These are phyloP conservation scores for Erebia aethiops DNA, from an alignment of 2,888 invertebrate genomes.

Conservation along the genomic window DNA sequence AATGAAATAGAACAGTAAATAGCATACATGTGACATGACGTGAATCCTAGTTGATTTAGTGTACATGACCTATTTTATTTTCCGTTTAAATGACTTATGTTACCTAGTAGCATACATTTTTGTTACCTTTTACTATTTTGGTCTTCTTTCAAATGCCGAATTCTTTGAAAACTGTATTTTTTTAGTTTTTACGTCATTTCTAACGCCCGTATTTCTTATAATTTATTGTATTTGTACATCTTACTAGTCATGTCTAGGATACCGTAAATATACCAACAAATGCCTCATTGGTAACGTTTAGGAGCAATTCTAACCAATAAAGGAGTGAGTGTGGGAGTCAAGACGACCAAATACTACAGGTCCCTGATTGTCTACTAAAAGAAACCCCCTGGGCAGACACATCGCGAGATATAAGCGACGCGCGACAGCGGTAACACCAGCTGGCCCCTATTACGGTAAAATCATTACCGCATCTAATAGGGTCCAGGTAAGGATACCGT, in stretches of 20 bases:
- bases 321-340: slow-evolving; percentile 73
- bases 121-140: too few species aligned
- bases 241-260: slow-evolving; percentile 61
- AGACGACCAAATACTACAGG: slow-evolving; percentile 59
- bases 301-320: slow-evolving; percentile 80
- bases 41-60: too few species aligned
- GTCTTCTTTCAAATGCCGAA: slow-evolving; percentile 22
- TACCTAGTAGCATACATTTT: too few species aligned
- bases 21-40: too few species aligned
- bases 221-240: slow-evolving; percentile 63
- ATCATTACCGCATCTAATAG: too few species aligned
- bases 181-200: slow-evolving; percentile 40
- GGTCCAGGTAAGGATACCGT: too few species aligned
- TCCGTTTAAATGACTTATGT: too few species aligned
- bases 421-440: not conserved
- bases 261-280: slow-evolving; percentile 78
- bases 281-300: slow-evolving; percentile 81
- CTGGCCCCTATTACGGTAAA: too few species aligned
- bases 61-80: too few species aligned
- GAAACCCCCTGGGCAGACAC: slow-evolving; percentile 23
- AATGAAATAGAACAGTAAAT: too few species aligned
- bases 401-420: not conserved
- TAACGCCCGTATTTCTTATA: slow-evolving; percentile 62
- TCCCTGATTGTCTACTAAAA: slow-evolving; percentile 41
- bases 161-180: slow-evolving; percentile 38